These are phyloP conservation scores for Odontothrips loti DNA, from an alignment of 2,888 invertebrate genomes.

Conservation along the genomic window DNA sequence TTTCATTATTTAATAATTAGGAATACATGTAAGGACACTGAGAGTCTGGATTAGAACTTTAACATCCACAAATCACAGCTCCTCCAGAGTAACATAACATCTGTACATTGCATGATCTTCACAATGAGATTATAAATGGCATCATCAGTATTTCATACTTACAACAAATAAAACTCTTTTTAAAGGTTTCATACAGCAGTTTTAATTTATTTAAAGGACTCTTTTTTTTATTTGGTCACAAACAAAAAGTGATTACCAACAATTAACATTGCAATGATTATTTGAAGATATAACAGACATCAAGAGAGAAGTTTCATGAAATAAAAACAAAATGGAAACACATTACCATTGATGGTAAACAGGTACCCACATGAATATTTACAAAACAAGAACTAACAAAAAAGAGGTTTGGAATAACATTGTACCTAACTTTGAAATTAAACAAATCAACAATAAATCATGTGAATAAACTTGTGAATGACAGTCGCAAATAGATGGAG, in stretches of 20 bases:
- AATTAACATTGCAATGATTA: background rate
- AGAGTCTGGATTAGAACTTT: background rate
- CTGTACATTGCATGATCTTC: slow-evolving; percentile 20
- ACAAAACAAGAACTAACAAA: slow-evolving; percentile 15
- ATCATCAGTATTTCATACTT: slow-evolving; percentile 4
- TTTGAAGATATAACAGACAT: slow-evolving; percentile 3
- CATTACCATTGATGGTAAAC: slow-evolving; percentile 16
- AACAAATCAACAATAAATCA: background rate
- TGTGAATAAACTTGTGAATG: background rate
- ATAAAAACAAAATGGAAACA: slow-evolving; percentile 8
- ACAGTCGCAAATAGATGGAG: too few relatives aligned
- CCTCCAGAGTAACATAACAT: slow-evolving; percentile 20
- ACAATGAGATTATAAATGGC: slow-evolving; percentile 26
- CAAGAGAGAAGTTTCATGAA: background rate
- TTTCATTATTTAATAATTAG: slow-evolving; percentile 27
- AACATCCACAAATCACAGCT: background rate
- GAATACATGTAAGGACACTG: slow-evolving; percentile 2
- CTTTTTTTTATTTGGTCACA: slow-evolving; percentile 5
- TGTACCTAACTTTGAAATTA: background rate
- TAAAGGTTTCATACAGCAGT: background rate
- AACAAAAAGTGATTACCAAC: slow-evolving; percentile 11
- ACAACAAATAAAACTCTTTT: slow-evolving; percentile 25
- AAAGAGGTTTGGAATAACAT: slow-evolving; percentile 11
- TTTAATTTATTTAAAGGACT: background rate
- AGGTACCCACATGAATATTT: slow-evolving; percentile 20